Evolutionary conservation across 2,113 vertebrate species (phyloP).

Genomic region (Nerophis ophidion): DNA sequence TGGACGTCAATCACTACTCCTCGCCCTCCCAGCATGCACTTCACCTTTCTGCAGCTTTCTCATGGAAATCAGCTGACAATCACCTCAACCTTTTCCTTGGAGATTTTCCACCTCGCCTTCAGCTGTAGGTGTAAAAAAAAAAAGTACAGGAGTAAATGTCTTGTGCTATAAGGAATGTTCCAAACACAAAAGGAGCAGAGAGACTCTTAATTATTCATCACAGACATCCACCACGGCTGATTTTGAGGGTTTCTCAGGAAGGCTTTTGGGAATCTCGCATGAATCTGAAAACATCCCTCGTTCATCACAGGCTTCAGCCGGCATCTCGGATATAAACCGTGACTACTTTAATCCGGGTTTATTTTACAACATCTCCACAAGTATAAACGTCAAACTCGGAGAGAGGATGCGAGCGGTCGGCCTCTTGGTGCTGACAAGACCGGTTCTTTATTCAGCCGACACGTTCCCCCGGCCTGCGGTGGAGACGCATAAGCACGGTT

Average conservation of each 20-base stretch:
- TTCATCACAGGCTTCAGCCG: neutral
- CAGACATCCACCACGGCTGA: neutral
- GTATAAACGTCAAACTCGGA: neutral
- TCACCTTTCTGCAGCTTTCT: neutral
- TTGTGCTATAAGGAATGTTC: no score
- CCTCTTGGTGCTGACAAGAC: neutral
- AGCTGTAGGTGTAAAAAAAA: neutral
- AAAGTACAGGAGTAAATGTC: neutral
- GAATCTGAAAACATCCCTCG: neutral
- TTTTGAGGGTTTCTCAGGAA: neutral
- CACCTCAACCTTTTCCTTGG: neutral
- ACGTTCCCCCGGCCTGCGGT: neutral
- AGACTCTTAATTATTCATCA: conserved; percentile 3
- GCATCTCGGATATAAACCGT: neutral
- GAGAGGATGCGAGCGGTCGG: neutral
- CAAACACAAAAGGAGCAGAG: neutral
- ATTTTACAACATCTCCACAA: neutral
- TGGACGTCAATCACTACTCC: neutral
- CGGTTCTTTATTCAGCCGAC: neutral
- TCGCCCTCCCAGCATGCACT: neutral
- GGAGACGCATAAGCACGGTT: neutral
- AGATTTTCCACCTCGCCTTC: neutral
- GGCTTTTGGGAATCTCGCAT: neutral
- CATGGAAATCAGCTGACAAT: neutral
- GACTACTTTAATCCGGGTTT: neutral